Evolutionary conservation across 2,888 invertebrate species (phyloP).

Genomic region (Cryptus viduatorius): DNA sequence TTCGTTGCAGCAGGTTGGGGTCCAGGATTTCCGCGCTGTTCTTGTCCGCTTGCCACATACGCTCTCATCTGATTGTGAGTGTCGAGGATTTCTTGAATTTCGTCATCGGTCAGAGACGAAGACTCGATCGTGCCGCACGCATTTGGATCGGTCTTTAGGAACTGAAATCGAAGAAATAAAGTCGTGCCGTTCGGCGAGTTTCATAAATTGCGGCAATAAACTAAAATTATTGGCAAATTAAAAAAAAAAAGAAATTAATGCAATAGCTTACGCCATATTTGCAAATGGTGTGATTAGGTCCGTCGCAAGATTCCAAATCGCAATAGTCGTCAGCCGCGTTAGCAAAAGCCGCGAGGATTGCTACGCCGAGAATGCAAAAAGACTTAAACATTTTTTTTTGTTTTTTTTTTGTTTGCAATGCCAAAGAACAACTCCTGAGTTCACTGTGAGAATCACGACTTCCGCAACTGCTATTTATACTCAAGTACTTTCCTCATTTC

Average conservation of each 20-base stretch:
- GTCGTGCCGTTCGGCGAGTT: background rate
- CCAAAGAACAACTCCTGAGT: background rate
- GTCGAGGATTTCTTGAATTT: slow-evolving; percentile 57
- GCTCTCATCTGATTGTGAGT: slow-evolving; percentile 68
- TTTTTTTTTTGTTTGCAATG: background rate
- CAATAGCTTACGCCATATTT: slow-evolving; percentile 6
- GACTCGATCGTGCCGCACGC: slow-evolving; percentile 38
- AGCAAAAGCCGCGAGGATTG: slow-evolving; percentile 23
- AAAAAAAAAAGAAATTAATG: background rate
- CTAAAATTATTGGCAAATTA: background rate
- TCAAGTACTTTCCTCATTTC: background rate
- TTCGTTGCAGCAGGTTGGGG: slow-evolving; percentile 71
- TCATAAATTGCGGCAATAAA: background rate
- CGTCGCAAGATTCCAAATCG: slow-evolving; percentile 16
- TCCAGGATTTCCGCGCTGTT: slow-evolving; percentile 69
- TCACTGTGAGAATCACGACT: slow-evolving; percentile 28
- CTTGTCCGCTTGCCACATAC: slow-evolving; percentile 67
- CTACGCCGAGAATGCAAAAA: slow-evolving; percentile 19
- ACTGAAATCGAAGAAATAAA: background rate
- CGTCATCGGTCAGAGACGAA: slow-evolving; percentile 29
- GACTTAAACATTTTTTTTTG: slow-evolving; percentile 25
- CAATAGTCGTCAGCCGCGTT: slow-evolving; percentile 48
- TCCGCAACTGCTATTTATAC: slow-evolving; percentile 42
- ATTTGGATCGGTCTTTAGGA: background rate
- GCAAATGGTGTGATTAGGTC: background rate